These are phyloP conservation scores for Melinaea menophilus DNA, from an alignment of 2,888 invertebrate species.

Conservation along the genomic window DNA sequence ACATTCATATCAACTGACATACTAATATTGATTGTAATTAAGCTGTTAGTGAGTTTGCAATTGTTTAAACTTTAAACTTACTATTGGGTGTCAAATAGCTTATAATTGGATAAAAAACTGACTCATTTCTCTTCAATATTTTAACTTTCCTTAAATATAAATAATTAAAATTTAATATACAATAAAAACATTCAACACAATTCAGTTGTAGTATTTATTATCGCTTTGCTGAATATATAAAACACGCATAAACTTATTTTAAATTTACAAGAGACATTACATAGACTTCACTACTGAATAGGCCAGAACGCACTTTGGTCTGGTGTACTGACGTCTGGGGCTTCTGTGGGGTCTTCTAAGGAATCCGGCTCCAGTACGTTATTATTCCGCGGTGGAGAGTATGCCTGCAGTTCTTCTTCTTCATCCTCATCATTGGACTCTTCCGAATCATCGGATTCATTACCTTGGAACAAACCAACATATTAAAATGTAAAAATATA, in stretches of 20 bases:
- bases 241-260: slow-evolving; percentile 9
- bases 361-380: slow-evolving; percentile 66
- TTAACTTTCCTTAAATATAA: too few species aligned
- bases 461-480: slow-evolving; percentile 44
- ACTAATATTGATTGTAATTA: too few species aligned
- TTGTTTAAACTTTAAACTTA: too few species aligned
- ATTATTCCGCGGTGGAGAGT: slow-evolving; percentile 64
- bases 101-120: too few species aligned
- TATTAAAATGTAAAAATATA: neutral
- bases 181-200: neutral
- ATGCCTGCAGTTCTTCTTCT: slow-evolving; percentile 71
- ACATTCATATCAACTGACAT: too few species aligned
- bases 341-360: slow-evolving; percentile 61
- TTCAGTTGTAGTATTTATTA: slow-evolving; percentile 6
- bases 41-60: too few species aligned
- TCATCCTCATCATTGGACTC: slow-evolving; percentile 79
- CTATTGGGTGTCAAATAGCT: too few species aligned
- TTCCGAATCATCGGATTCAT: slow-evolving; percentile 77
- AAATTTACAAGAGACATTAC: neutral
- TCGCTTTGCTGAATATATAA: slow-evolving; percentile 9
- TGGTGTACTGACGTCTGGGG: slow-evolving; percentile 54
- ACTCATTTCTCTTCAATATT: too few species aligned
- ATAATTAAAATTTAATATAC: neutral
- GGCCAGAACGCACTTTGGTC: slow-evolving; percentile 63
- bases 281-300: slow-evolving; percentile 12